Evolutionary conservation across 2,888 invertebrate species (phyloP).

Genomic region (Nomada lathburiana): DNA sequence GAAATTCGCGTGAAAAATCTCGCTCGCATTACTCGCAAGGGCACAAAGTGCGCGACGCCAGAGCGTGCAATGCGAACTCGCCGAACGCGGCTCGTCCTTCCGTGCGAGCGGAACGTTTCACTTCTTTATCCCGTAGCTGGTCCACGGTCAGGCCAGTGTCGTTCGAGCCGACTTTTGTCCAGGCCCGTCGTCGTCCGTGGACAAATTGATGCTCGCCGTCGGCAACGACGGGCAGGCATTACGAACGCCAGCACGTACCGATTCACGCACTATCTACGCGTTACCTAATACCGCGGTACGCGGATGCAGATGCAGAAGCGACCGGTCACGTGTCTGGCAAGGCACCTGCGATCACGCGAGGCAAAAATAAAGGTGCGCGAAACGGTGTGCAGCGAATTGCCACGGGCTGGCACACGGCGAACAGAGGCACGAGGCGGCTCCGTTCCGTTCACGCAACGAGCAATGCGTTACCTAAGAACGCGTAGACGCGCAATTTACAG

Average conservation of each 20-base stretch:
- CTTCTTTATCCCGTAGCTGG: constrained; percentile 6
- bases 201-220: constrained; percentile 48
- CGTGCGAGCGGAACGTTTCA: constrained; percentile 2
- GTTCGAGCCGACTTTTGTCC: constrained; percentile 19
- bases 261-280: constrained; percentile 72
- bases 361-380: constrained; percentile 70
- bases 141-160: neutral
- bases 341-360: constrained; percentile 67
- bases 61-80: constrained; percentile 10
- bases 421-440: neutral
- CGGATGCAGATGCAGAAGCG: constrained; percentile 78
- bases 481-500: constrained; percentile 66
- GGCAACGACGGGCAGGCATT: constrained; percentile 22
- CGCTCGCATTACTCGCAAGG: neutral
- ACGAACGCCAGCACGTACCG: constrained; percentile 56
- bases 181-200: constrained; percentile 5
- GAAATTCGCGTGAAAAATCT: too few species aligned
- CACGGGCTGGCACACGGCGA: constrained; percentile 18
- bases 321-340: constrained; percentile 71
- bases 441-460: constrained; percentile 69
- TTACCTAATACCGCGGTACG: constrained; percentile 77
- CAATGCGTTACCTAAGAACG: constrained; percentile 76
- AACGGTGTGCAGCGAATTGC: constrained; percentile 64
- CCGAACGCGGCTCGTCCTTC: constrained; percentile 24
- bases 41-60: neutral